Base-by-base conservation (phyloP, 2,888 invertebrate genomes). In the Drosophila demipolita region DNA sequence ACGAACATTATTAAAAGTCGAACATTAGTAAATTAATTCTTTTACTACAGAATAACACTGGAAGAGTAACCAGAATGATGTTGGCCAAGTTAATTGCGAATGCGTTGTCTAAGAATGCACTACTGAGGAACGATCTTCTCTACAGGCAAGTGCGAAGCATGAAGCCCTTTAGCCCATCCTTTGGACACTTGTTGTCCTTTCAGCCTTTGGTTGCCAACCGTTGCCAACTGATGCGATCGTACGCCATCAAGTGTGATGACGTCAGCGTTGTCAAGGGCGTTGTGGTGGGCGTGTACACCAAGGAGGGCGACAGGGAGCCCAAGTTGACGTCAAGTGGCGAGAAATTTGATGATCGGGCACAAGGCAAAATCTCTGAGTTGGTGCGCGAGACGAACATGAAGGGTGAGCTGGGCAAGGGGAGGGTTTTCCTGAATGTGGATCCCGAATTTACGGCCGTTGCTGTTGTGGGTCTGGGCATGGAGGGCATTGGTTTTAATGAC, bases 401-500 rank as follows among this genome's bases (percentile, higher is more conserved):
- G 3, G 93, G 93, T 1, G 68, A 74, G 1, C 75, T 93, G 35
- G 93, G 92, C 48, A 86, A 83, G 59, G 92, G 92, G 0, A 87
- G 82, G 75, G 92, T 95, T 4, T 95, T 95, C 77, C 95, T 94
- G 90, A 95, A 95, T 76, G 91, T 95, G 52, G 95, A 95, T 77
- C 89, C 93, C 4, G 95, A 95, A 61, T 95, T 94, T 82, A 93
- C 94, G 80, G 93, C 94, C 5, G 94, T 96, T 0, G 95, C 96
- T 6, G 94, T 96, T 6, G 95, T 96, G 66, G 95, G 96, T 26
- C 92, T 97, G 12, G 96, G 96, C 0, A 94, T 94, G 60, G 94
- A 94, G 72, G 94, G 94, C 45, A 93, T 94, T 55, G 95, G 94
- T 11, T 94, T 94, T 80, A 95, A 96, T 91, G 94, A 95, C 68